Conservation (phyloP, 2,113 vertebrate species). For the Kobus ellipsiprymnus region DNA sequence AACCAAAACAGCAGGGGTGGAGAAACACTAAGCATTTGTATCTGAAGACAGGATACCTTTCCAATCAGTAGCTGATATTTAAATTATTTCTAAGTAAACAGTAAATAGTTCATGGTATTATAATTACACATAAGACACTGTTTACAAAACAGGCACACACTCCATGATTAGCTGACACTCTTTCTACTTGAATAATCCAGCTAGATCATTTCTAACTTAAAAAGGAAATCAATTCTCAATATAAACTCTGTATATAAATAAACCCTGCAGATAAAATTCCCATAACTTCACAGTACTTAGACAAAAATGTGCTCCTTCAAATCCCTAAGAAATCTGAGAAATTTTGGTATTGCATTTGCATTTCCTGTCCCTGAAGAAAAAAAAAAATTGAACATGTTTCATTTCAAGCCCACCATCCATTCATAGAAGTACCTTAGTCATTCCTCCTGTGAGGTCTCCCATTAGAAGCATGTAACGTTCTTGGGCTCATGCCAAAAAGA, state of each 20-base stretch:
- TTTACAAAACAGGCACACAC: background rate
- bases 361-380: slow-evolving; percentile 4
- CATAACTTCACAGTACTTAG: background rate
- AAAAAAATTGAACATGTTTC: background rate
- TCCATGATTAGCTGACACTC: background rate
- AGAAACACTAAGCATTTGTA: background rate
- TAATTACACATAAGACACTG: background rate
- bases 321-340: background rate
- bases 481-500: background rate
- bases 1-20: background rate
- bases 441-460: background rate
- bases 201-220: background rate
- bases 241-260: background rate
- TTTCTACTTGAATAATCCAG: background rate
- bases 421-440: background rate
- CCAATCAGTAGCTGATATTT: background rate
- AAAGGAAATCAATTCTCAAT: background rate
- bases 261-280: background rate
- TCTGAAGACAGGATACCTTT: background rate
- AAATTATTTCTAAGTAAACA: background rate
- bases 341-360: background rate
- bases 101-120: background rate
- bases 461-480: background rate
- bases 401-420: background rate
- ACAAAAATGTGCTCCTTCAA: slow-evolving; percentile 6